Base-by-base conservation (phyloP, 2,888 invertebrate genomes). In the Hypena proboscidalis region DNA sequence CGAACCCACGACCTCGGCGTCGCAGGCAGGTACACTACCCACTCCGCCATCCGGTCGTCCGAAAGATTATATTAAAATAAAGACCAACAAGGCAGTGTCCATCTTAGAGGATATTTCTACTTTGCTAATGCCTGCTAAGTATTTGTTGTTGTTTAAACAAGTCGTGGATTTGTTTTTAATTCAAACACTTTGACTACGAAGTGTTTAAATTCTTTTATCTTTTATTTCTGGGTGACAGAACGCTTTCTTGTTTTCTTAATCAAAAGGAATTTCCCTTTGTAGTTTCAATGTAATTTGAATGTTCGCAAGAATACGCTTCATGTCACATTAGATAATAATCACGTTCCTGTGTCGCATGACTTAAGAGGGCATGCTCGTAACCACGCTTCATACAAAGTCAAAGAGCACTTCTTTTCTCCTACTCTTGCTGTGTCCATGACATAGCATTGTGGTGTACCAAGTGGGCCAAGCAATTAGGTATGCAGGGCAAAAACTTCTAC, bases 61-160 rank as follows among this genome's bases (percentile, higher is more conserved):
- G n/a, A n/a, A n/a, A n/a, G n/a, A n/a, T n/a, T n/a, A 53, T 42
- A 25, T 29, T 34, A 48, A 37, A 39, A 48, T 46, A 22, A 47
- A 57, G 38, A 41, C 32, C 42, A 40, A 32, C 35, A 29, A 7
- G 27, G 31, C 44, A 25, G 23, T 53, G 44, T 42, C 34, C 43
- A 52, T 45, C 36, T 46, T 43, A 27, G 8, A 8, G 7, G 5
- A 19, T 36, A 17, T 56, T 35, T 40, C 26, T 23, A 32, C 19
- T 53, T 36, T 27, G 27, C 5, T 14, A 20, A 22, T 42, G 40
- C 27, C 22, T 21, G 13, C 34, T 26, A 4, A 27, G 15, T 37
- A 20, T 34, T 23, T 14, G 7, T 17, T 10, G 22, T 27, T 25
- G 29, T 39, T 11, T 19, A 29, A 4, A 30, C 33, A 27, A 4